Conservation (phyloP, 2,888 invertebrate species). For the Stenoptilia bipunctidactyla region DNA sequence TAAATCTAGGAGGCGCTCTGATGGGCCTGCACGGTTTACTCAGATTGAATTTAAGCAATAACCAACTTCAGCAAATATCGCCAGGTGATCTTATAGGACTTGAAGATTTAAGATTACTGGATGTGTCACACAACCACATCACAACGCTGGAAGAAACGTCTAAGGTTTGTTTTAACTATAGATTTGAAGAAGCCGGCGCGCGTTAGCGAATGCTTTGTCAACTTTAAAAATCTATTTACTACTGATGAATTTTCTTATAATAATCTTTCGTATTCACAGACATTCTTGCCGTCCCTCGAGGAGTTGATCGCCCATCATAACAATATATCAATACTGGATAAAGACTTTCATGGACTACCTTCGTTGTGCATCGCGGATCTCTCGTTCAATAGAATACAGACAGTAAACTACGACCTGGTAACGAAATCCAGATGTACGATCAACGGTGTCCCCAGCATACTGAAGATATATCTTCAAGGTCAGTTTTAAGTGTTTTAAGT, state of each 20-base stretch:
- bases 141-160: conserved; percentile 85
- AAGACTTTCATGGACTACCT: conserved; percentile 87
- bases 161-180: conserved; percentile 68
- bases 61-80: conserved; percentile 78
- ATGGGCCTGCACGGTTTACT: conserved; percentile 81
- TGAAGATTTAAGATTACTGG: conserved; percentile 79
- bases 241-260: not conserved
- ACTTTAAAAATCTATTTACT: conserved; percentile 21
- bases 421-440: conserved; percentile 85
- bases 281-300: conserved; percentile 81
- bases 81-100: conserved; percentile 85
- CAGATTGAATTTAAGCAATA: conserved; percentile 81
- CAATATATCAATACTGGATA: conserved; percentile 78
- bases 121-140: conserved; percentile 83
- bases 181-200: conserved; percentile 1
- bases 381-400: conserved; percentile 80
- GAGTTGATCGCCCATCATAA: conserved; percentile 84
- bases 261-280: conserved; percentile 63
- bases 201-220: conserved; percentile 1
- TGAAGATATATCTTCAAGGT: conserved; percentile 88
- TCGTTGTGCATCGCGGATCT: conserved; percentile 85
- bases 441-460: conserved; percentile 81
- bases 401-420: conserved; percentile 80
- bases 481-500: conserved; percentile 30
- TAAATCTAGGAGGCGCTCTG: conserved; percentile 79